Base-by-base conservation (phyloP, 1,140 invertebrate species). In the Scaptomyza pallida region DNA sequence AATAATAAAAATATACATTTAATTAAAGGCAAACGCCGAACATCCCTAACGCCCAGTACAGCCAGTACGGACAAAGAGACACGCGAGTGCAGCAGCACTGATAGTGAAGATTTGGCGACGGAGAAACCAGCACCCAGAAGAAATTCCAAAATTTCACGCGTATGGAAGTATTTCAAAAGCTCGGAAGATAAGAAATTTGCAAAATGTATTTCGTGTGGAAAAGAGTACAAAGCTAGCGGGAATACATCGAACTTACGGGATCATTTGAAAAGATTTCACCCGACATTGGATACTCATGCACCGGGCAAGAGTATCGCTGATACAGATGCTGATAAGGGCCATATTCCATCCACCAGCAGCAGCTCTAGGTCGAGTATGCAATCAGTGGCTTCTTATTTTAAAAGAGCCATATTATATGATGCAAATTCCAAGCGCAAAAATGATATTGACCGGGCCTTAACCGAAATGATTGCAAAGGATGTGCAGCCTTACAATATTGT, bases 211-310 rank as follows among this genome's bases (percentile, higher is more conserved):
- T 21, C 56, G 10, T 57, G 45, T 30, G 50, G 51, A 19, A 67
- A 67, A 30, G 23, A 65, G 33, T 56, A 50, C 3, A 69, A 61
- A 23, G 62, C 65, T 47, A 61, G 50, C 19, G 65, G 65, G 40
- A 69, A 69, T 30, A 61, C 57, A 19, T 69, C 57, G 2, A 59
- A 59, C 13, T 47, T 48, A 35, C 16, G 16, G 6, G 57, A 61
- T 21, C 57, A 61, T 19, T 19, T 61, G 13, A 61, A 61, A 50
- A n/a, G 57, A 26, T 47, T 60, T 19, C 57, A 40, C 9, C 40
- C 54, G 6, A 44, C 15, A n/a, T 8, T 48, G n/a, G 5, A 59
- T 17, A 21, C 3, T 12, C n/a, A n/a, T n/a, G n/a, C n/a, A n/a
- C n/a, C n/a, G n/a, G n/a, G n/a, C n/a, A n/a, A n/a, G n/a, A n/a